Percentiles rank a stretch among this genome's conserved stretches.
phyloP scores from a whole-genome alignment of 2,888 invertebrate species.

The Magallana nippona region DNA sequence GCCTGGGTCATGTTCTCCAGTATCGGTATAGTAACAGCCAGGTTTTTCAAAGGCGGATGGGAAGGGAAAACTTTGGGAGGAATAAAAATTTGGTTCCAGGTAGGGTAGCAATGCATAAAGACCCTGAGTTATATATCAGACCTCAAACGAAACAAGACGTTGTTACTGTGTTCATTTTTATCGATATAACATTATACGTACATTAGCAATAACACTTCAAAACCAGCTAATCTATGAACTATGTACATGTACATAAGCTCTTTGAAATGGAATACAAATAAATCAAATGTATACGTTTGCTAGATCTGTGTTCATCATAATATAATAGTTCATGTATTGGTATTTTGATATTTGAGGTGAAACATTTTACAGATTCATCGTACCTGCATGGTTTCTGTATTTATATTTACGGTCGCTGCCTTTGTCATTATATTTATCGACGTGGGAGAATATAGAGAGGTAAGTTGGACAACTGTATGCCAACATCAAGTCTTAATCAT shows the following conservation, averaged over 20 bases:
- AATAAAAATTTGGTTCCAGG: slow-evolving; percentile 77
- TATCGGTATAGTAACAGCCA: slow-evolving; percentile 74
- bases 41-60: slow-evolving; percentile 77
- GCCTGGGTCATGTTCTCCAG: slow-evolving; percentile 78
- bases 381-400: slow-evolving; percentile 61
- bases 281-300: no score
- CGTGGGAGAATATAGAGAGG: slow-evolving; percentile 69
- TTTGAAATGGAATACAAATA: no score
- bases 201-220: no score
- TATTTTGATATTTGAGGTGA: no score
- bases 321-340: no score
- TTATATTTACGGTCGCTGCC: slow-evolving; percentile 65
- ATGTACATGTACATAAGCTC: no score
- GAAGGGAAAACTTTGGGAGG: slow-evolving; percentile 68
- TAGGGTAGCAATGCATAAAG: slow-evolving; percentile 46
- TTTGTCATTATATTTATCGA: slow-evolving; percentile 76
- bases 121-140: neutral
- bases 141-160: no score
- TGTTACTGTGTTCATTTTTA: no score
- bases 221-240: no score
- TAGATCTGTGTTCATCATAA: no score
- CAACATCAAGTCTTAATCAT: neutral
- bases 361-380: slow-evolving; percentile 58
- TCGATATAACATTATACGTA: no score
- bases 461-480: slow-evolving; percentile 37